Percentiles rank a stretch among this genome's conserved stretches.
phyloP scores from a whole-genome alignment of 1,140 invertebrate species.

The Drosophila nikananu region DNA sequence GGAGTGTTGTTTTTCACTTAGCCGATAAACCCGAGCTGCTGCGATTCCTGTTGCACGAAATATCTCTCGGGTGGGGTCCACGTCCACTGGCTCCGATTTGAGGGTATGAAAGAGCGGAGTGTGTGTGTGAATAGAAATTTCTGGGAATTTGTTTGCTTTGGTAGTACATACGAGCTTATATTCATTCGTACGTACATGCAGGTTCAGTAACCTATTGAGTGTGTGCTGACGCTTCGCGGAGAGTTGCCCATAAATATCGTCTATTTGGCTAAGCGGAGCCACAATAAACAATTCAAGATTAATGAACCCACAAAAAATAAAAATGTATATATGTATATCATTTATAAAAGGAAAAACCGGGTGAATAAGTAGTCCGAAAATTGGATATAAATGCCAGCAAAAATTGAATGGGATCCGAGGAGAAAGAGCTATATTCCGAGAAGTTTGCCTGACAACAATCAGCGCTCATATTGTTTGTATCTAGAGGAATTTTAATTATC shows the following conservation, averaged over 20 bases:
- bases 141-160: conserved; percentile 40
- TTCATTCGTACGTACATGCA: conserved; percentile 3
- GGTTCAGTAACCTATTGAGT: conserved; percentile 46
- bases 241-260: conserved; percentile 29
- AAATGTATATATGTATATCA: neutral
- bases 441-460: conserved; percentile 43
- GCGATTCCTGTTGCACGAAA: conserved; percentile 18
- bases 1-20: conserved; percentile 36
- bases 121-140: conserved; percentile 29
- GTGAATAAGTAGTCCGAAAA: conserved; percentile 40
- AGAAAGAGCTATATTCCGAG: conserved; percentile 15
- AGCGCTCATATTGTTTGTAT: conserved; percentile 37
- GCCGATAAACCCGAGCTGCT: conserved; percentile 27
- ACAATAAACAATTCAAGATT: conserved; percentile 40
- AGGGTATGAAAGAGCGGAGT: conserved; percentile 16
- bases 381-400: conserved; percentile 32
- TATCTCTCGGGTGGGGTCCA: neutral
- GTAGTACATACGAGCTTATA: conserved; percentile 1
- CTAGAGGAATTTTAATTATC: conserved; percentile 50
- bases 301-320: conserved; percentile 29
- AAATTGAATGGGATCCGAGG: conserved; percentile 23
- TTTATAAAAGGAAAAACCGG: conserved; percentile 33
- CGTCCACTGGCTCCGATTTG: conserved; percentile 10
- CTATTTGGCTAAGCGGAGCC: conserved; percentile 35
- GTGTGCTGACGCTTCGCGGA: conserved; percentile 16